These are phyloP conservation scores for Agapornis canus DNA, from an alignment of 2,797 vertebrate genomes.

Conservation along the genomic window DNA sequence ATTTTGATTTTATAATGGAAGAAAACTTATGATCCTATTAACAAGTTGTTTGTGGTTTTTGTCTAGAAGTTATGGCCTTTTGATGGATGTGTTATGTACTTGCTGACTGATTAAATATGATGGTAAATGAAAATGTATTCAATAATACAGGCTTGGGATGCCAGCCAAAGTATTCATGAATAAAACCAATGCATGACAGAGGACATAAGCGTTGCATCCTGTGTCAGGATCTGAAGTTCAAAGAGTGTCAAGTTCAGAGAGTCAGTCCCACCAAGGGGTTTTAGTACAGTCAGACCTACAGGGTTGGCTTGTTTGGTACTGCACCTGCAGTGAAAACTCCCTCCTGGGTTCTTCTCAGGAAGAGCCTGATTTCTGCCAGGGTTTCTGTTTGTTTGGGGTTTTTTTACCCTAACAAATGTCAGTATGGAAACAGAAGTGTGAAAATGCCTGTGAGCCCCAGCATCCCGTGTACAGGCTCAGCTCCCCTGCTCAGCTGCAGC, in stretches of 20 bases:
- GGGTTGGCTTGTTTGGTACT: not conserved
- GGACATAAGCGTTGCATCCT: not conserved
- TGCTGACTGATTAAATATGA: not conserved
- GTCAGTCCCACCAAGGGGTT: not conserved
- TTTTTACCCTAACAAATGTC: not conserved
- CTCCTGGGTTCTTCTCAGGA: not conserved
- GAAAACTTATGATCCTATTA: constrained; percentile 30
- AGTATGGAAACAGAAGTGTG: not conserved
- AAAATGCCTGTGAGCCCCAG: not conserved
- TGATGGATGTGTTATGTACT: not conserved
- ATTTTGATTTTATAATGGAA: constrained; percentile 10
- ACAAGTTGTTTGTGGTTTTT: not conserved
- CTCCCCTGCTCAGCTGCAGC: not conserved
- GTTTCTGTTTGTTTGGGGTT: rapidly evolving
- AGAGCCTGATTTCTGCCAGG: not conserved
- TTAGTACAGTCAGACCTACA: not conserved
- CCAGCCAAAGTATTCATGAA: not conserved
- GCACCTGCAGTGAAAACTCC: not conserved
- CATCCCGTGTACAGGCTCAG: rapidly evolving
- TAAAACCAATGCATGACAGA: not conserved
- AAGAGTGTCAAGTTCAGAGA: not conserved
- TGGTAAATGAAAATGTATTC: constrained; percentile 24
- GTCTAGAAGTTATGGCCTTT: not conserved
- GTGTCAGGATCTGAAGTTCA: not conserved
- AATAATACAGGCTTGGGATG: not conserved